phyloP scores from a whole-genome alignment of 2,888 invertebrate species.

The Ichneumon xanthorius region DNA sequence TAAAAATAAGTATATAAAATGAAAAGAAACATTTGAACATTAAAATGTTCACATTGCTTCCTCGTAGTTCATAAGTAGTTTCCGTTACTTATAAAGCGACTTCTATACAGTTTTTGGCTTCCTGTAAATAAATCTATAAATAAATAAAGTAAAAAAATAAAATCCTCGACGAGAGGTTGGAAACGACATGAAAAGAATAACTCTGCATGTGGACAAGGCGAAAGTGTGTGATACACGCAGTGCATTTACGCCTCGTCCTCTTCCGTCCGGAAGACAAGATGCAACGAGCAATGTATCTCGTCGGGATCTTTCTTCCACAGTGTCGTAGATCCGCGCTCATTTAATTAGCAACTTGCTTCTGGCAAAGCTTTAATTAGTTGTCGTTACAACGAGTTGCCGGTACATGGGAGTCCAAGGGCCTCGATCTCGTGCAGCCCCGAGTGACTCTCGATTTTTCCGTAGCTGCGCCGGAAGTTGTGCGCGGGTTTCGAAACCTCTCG shows the following conservation, averaged over 20 bases:
- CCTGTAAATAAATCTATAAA: not conserved
- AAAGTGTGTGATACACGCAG: not conserved
- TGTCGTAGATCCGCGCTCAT: conserved; percentile 6
- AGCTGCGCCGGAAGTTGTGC: not conserved
- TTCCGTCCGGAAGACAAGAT: conserved; percentile 7
- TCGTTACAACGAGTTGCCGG: conserved; percentile 4
- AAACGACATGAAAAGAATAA: not conserved
- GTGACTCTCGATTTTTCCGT: not conserved
- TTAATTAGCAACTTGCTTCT: conserved; percentile 6
- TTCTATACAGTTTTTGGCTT: too few species aligned
- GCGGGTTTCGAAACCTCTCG: not conserved
- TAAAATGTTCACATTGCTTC: too few species aligned
- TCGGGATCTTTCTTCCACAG: not conserved
- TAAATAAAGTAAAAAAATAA: not conserved
- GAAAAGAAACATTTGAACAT: too few species aligned
- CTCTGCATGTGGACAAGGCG: not conserved
- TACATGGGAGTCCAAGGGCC: not conserved
- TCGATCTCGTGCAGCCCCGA: conserved; percentile 3
- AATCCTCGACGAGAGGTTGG: not conserved
- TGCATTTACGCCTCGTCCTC: not conserved
- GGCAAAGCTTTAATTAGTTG: conserved; percentile 24
- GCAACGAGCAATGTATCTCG: not conserved
- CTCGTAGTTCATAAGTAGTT: too few species aligned
- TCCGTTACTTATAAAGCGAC: too few species aligned
- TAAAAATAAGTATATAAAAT: too few species aligned